Percentiles rank a stretch among this genome's conserved stretches.
Conservation (phyloP, 92 coral and sea anemone genomes). For the Heteractis magnifica region DNA sequence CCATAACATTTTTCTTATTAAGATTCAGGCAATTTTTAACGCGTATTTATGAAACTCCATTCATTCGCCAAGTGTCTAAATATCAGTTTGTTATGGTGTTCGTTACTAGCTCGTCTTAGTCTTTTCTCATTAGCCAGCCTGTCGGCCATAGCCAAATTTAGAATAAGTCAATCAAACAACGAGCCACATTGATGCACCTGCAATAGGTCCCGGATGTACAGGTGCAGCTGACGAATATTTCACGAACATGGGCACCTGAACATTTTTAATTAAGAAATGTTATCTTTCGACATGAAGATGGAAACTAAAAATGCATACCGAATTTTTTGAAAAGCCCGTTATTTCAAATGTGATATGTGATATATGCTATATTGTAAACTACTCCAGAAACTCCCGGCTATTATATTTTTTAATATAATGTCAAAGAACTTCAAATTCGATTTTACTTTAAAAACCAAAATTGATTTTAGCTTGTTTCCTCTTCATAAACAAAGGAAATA, state of each 20-base stretch:
- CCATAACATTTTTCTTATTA: background rate
- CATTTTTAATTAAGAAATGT: slow-evolving; percentile 27
- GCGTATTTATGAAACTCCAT: background rate
- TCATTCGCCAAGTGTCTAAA: slow-evolving; percentile 1
- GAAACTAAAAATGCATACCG: slow-evolving; percentile 17
- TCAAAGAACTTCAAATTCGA: background rate
- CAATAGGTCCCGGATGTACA: slow-evolving; percentile 72
- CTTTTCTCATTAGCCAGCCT: slow-evolving; percentile 13
- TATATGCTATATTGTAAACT: too few species aligned
- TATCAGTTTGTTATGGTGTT: slow-evolving; percentile 10
- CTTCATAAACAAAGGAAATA: slow-evolving; percentile 14
- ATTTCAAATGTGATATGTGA: background rate
- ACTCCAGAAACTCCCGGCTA: background rate
- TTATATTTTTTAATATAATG: background rate
- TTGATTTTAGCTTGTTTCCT: slow-evolving; percentile 17
- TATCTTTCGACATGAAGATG: slow-evolving; percentile 18
- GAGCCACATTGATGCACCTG: slow-evolving; percentile 40
- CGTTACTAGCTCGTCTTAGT: background rate
- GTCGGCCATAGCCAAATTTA: slow-evolving; percentile 15
- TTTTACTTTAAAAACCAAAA: background rate
- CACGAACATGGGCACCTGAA: slow-evolving; percentile 24
- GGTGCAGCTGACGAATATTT: slow-evolving; percentile 44
- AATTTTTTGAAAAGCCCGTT: slow-evolving; percentile 9
- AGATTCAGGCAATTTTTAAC: background rate
- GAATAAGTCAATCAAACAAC: slow-evolving; percentile 18